Conservation (phyloP, 2,888 invertebrate genomes). For the Napeogenes inachia region DNA sequence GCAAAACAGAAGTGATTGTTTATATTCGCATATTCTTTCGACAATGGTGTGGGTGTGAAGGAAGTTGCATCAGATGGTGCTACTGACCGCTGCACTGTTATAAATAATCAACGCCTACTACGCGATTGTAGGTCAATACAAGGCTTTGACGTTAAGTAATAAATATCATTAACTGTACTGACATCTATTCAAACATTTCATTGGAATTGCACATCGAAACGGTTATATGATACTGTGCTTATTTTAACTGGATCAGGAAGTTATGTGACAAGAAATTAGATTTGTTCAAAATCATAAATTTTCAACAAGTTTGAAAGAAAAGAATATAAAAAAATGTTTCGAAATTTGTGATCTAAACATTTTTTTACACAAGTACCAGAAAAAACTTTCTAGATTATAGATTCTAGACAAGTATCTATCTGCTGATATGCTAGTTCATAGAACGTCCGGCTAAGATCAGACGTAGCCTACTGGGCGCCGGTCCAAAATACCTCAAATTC, state of each 20-base stretch:
- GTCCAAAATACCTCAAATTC: slow-evolving; percentile 27
- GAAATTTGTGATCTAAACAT: too few species aligned
- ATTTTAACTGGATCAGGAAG: too few species aligned
- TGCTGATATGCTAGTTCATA: slow-evolving; percentile 7
- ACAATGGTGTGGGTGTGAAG: slow-evolving; percentile 52
- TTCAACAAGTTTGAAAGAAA: too few species aligned
- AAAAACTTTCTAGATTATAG: too few species aligned
- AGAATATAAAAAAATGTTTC: too few species aligned
- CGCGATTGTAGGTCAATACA: slow-evolving; percentile 17
- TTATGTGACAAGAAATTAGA: too few species aligned
- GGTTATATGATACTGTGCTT: too few species aligned
- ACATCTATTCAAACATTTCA: too few species aligned
- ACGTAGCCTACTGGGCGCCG: slow-evolving; percentile 27
- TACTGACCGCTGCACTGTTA: slow-evolving; percentile 19
- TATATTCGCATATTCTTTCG: slow-evolving; percentile 35
- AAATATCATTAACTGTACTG: background rate
- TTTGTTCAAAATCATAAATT: too few species aligned
- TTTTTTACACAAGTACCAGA: too few species aligned
- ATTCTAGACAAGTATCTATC: slow-evolving; percentile 18
- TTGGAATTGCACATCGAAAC: too few species aligned
- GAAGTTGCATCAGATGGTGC: slow-evolving; percentile 60
- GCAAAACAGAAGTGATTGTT: slow-evolving; percentile 12
- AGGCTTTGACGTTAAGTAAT: slow-evolving; percentile 19
- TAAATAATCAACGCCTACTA: slow-evolving; percentile 27
- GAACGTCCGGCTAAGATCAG: slow-evolving; percentile 16